Conservation (phyloP, 2,888 invertebrate species). For the Antheraea yamamai region DNA sequence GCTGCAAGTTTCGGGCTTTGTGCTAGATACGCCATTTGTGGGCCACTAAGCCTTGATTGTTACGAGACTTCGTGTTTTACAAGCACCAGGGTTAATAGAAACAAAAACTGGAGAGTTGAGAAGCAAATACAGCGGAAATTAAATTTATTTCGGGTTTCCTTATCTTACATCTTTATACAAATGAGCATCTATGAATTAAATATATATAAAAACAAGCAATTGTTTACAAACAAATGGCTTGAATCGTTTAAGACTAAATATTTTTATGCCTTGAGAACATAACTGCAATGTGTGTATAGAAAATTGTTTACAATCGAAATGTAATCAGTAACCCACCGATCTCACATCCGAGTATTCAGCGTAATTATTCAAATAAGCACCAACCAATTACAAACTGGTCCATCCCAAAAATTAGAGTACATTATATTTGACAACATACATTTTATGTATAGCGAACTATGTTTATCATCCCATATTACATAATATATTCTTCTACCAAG, state of each 20-base stretch:
- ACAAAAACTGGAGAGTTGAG: conserved; percentile 52
- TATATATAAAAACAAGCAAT: conserved; percentile 29
- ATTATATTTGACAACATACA: too few species aligned
- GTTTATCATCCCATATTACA: too few species aligned
- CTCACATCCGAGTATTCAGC: neutral
- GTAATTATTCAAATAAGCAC: neutral
- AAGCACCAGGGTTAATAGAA: conserved; percentile 60
- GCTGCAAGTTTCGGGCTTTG: conserved; percentile 75
- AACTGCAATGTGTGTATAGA: neutral
- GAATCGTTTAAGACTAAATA: neutral
- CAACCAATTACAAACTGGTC: neutral
- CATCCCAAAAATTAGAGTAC: neutral
- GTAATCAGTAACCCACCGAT: neutral
- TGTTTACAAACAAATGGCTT: conserved; percentile 8
- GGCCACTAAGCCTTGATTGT: conserved; percentile 73
- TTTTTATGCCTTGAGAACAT: neutral
- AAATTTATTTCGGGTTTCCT: conserved; percentile 40
- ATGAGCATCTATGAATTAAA: conserved; percentile 13
- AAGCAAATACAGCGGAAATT: conserved; percentile 57
- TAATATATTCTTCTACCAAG: too few species aligned
- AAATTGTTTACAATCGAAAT: neutral
- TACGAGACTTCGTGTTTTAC: conserved; percentile 68
- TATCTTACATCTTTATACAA: conserved; percentile 37
- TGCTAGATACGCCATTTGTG: conserved; percentile 71
- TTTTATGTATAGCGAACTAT: too few species aligned